Percentiles rank a stretch among this genome's conserved stretches.
Conservation (phyloP, 2,888 invertebrate genomes). For the Conistra vaccinii region DNA sequence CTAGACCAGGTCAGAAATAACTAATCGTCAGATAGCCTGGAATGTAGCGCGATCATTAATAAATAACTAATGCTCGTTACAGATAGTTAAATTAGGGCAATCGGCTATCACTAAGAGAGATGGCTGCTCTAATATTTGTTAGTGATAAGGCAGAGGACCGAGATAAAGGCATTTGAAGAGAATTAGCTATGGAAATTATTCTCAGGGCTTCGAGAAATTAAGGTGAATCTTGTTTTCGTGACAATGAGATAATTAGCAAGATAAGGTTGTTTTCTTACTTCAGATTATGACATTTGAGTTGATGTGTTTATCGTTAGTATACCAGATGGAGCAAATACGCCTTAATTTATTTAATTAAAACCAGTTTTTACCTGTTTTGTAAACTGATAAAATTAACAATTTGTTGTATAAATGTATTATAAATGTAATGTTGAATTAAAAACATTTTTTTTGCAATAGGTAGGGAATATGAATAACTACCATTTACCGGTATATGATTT, state of each 20-base stretch:
- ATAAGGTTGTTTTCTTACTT: slow-evolving; percentile 14
- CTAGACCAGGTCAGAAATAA: slow-evolving; percentile 40
- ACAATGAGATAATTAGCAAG: not conserved
- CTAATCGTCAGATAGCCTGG: slow-evolving; percentile 25
- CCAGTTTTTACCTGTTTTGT: slow-evolving; percentile 7
- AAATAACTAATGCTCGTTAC: slow-evolving; percentile 31
- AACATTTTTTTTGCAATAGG: not conserved
- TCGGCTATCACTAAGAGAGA: slow-evolving; percentile 39
- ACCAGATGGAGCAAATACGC: slow-evolving; percentile 4
- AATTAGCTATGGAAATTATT: slow-evolving; percentile 26
- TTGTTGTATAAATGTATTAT: not conserved
- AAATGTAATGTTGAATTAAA: not conserved
- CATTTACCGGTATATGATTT: slow-evolving; percentile 12
- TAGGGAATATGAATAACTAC: not conserved
- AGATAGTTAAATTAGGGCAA: slow-evolving; percentile 64
- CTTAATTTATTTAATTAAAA: not conserved
- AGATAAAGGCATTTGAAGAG: slow-evolving; percentile 25
- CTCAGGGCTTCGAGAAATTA: slow-evolving; percentile 26
- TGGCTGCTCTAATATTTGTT: slow-evolving; percentile 37
- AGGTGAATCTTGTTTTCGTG: slow-evolving; percentile 16
- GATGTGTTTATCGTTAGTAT: slow-evolving; percentile 11
- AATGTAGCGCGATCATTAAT: slow-evolving; percentile 40
- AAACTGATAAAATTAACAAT: not conserved
- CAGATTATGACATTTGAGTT: slow-evolving; percentile 25
- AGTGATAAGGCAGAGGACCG: slow-evolving; percentile 23